These are phyloP conservation scores for Bombycilla garrulus DNA, from an alignment of 2,113 vertebrate species.

Conservation along the genomic window DNA sequence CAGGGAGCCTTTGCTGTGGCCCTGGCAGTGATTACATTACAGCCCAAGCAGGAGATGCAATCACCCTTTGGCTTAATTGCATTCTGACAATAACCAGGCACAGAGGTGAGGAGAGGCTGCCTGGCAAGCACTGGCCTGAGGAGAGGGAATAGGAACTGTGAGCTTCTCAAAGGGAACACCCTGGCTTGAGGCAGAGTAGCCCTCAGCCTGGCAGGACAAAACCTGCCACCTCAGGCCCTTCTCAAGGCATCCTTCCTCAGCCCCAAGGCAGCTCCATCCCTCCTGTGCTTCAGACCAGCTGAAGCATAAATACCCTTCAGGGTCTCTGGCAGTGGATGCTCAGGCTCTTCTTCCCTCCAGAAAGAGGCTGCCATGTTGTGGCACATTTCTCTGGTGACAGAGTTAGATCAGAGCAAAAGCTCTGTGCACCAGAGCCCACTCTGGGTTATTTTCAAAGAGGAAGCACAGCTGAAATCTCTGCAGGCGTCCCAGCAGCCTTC, in stretches of 20 bases:
- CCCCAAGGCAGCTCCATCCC: neutral
- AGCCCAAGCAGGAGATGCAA: neutral
- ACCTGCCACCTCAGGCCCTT: neutral
- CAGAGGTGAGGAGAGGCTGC: neutral
- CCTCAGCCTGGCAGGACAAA: neutral
- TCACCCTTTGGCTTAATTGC: neutral
- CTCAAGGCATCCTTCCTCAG: neutral
- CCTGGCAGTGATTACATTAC: neutral
- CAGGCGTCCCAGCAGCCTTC: neutral
- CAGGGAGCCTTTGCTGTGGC: neutral
- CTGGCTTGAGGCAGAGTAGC: neutral
- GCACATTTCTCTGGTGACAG: neutral
- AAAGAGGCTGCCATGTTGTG: neutral
- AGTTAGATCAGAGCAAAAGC: neutral
- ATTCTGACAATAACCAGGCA: neutral
- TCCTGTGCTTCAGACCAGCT: neutral
- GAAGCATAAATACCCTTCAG: neutral
- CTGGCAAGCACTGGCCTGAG: neutral
- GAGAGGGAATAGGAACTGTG: neutral
- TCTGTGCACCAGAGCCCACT: neutral
- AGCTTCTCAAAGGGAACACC: neutral
- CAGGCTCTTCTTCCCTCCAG: neutral
- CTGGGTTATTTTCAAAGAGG: neutral
- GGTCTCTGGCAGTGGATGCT: neutral
- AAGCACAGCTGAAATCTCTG: neutral